Evolutionary conservation across 1,140 invertebrate genomes (phyloP), one percentile per base, ranked within the genome.

Genomic region (Formica exsecta): DNA sequence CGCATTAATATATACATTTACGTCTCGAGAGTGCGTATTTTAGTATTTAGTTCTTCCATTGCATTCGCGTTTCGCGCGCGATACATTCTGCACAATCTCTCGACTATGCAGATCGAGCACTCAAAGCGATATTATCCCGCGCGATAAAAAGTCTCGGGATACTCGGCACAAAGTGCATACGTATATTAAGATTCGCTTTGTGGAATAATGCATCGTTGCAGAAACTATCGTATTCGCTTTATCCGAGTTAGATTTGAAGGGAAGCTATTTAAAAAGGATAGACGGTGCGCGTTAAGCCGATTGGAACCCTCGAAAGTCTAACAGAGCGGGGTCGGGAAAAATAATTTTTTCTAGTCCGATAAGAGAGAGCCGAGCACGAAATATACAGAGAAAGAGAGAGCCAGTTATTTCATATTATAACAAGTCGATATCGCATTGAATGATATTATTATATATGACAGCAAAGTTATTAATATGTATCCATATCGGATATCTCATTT

Each of bases 221-320:
- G 79, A 81, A 81, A 81, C 65, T 81, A 81, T 73, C 79, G 54
- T 73, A 81, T 73, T 81, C 79, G 68, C 79, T 83, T 74, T 83
- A 83, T 59, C 54, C 66, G 54, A 74, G 68, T 61, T 83, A 74
- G 79, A 73, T 22, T 74, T 61, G 68, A 83, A 81, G 66, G 29
- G 25, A 48, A 44, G 68, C 68, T 54, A 70, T 44, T 83, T 74
- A 83, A 83, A 83, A 83, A 13, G 38, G 54, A 32, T 32, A 70
- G n/a, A 29, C 25, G 19, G 41, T 44, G 51, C 29, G 62, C 79
- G 54, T 74, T 83, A 83, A 83, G 68, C 79, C 54, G 79, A 83
- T 83, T 73, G 57, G 32, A 38, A 25, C 38, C 73, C 38, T 38
- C 68, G 41, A 48, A 59, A 61, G 54, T 57, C 64, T 22, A 29